These are phyloP conservation scores for Bombyx mori DNA, from an alignment of 1,140 invertebrate genomes.

Conservation along the genomic window ASM3026992v2 NC_085110.1:7702501-7703000, in stretches of 20 bases:
- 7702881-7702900: slow-evolving; percentile 87
- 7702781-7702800: slow-evolving; percentile 78
- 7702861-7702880: slow-evolving; percentile 79
- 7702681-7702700: slow-evolving; percentile 89
- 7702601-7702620: slow-evolving; percentile 84
- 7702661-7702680: slow-evolving; percentile 86
- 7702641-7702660: slow-evolving; percentile 82
- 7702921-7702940: slow-evolving; percentile 92
- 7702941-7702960: slow-evolving; percentile 94
- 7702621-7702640: slow-evolving; percentile 90
- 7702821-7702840: slow-evolving; percentile 78
- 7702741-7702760: slow-evolving; percentile 88
- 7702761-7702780: slow-evolving; percentile 87
- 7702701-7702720: slow-evolving; percentile 88
- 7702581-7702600: slow-evolving; percentile 80
- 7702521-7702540: slow-evolving; percentile 41
- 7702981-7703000: slow-evolving; percentile 83
- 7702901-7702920: slow-evolving; percentile 89
- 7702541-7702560: slow-evolving; percentile 45
- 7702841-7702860: slow-evolving; percentile 87
- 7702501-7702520: slow-evolving; percentile 60
- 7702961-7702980: slow-evolving; percentile 94
- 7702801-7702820: slow-evolving; percentile 77
- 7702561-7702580: slow-evolving; percentile 85
- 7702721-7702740: slow-evolving; percentile 86